These are phyloP conservation scores for Plusia festucae DNA, from an alignment of 2,888 invertebrate genomes.

Conservation along the genomic window DNA sequence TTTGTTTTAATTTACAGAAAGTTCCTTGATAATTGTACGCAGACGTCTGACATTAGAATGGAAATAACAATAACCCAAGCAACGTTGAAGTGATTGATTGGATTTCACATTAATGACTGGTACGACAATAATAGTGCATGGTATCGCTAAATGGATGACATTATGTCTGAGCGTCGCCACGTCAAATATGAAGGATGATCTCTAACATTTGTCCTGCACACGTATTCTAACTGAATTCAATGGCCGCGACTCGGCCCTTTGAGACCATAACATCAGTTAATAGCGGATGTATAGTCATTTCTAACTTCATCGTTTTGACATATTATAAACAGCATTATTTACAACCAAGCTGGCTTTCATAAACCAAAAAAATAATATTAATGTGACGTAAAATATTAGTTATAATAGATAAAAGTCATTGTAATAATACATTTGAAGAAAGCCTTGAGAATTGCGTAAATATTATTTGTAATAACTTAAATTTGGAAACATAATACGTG, in stretches of 20 bases:
- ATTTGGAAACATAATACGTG: constrained; percentile 66
- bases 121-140: constrained; percentile 76
- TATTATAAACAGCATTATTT: constrained; percentile 54
- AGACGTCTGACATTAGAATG: constrained; percentile 62
- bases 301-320: constrained; percentile 63
- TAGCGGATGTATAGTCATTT: constrained; percentile 57
- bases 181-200: constrained; percentile 84
- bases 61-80: constrained; percentile 64
- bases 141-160: constrained; percentile 82
- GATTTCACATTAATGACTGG: constrained; percentile 78
- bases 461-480: constrained; percentile 58
- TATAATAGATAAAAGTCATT: constrained; percentile 48
- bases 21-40: constrained; percentile 73
- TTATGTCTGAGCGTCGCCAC: constrained; percentile 75
- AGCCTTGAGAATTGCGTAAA: constrained; percentile 63
- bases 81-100: constrained; percentile 76
- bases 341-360: constrained; percentile 28
- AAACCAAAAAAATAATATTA: constrained; percentile 27
- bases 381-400: constrained; percentile 26
- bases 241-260: constrained; percentile 63
- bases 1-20: constrained; percentile 81
- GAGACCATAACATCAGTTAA: constrained; percentile 66
- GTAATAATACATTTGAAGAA: constrained; percentile 44
- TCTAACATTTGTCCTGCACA: constrained; percentile 74
- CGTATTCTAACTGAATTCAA: constrained; percentile 72